These are phyloP conservation scores for Furcula furcula DNA, from an alignment of 2,888 invertebrate species.

Conservation along the genomic window DNA sequence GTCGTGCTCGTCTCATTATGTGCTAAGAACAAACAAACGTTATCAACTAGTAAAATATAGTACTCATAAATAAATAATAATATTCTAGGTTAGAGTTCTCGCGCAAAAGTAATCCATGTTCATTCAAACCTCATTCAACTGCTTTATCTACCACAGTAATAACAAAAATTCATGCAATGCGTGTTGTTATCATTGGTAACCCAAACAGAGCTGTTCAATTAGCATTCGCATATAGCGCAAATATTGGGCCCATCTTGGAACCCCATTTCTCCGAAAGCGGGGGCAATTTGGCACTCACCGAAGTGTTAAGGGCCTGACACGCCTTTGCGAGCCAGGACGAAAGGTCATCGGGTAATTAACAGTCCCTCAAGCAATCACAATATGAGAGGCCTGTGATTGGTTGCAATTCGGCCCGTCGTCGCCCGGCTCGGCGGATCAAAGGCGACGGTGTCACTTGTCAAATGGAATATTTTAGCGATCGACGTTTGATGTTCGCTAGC, in stretches of 20 bases:
- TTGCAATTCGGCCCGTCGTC: conserved; percentile 41
- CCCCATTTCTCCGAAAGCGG: conserved; percentile 32
- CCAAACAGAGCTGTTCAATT: conserved; percentile 29
- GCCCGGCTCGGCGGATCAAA: conserved; percentile 61
- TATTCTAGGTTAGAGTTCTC: too few species aligned
- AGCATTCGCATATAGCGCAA: conserved; percentile 27
- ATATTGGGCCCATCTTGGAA: conserved; percentile 32
- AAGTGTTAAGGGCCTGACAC: conserved; percentile 61
- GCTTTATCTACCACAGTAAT: too few species aligned
- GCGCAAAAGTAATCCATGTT: too few species aligned
- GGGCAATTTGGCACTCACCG: conserved; percentile 63
- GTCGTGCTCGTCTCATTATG: too few species aligned
- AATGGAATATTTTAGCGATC: conserved; percentile 71
- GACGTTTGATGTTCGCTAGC: conserved; percentile 49
- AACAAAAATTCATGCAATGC: too few species aligned
- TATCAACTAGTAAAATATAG: too few species aligned
- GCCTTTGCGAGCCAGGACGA: conserved; percentile 50
- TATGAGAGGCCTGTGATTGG: conserved; percentile 65
- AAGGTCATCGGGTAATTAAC: conserved; percentile 78
- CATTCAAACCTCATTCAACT: too few species aligned
- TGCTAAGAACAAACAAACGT: too few species aligned
- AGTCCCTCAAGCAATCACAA: conserved; percentile 76
- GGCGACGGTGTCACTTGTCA: conserved; percentile 61
- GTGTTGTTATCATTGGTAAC: conserved; percentile 24
- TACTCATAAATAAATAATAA: too few species aligned